Conservation (phyloP, 2,113 vertebrate species). For the Podarcis cretensis region DNA sequence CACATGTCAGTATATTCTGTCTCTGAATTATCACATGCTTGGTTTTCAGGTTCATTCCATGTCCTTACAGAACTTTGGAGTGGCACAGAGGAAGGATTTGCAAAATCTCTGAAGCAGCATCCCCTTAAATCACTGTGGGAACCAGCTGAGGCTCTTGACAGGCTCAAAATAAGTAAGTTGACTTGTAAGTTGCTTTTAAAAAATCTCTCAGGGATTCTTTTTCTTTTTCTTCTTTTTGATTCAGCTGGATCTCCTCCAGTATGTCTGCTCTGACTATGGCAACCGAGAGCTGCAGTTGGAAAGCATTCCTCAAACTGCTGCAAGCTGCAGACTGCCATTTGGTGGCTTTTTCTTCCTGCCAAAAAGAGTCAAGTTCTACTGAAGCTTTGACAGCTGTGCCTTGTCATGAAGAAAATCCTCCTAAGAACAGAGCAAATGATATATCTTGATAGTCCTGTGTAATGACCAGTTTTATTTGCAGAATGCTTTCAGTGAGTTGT, state of each 20-base stretch:
- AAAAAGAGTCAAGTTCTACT: slow-evolving; percentile 52
- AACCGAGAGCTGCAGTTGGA: slow-evolving; percentile 57
- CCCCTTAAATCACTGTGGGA: slow-evolving; percentile 42
- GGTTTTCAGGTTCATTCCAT: slow-evolving; percentile 20
- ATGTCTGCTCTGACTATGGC: slow-evolving; percentile 53
- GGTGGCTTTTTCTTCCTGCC: slow-evolving; percentile 42
- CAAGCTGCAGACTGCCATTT: slow-evolving; percentile 48
- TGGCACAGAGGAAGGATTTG: slow-evolving; percentile 27
- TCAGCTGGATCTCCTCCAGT: slow-evolving; percentile 48
- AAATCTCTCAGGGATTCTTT: neutral
- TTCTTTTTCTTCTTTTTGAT: slow-evolving; percentile 27
- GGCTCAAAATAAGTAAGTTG: slow-evolving; percentile 37
- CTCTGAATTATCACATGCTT: slow-evolving; percentile 15
- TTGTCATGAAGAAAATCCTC: slow-evolving; percentile 60
- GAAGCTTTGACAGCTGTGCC: slow-evolving; percentile 58
- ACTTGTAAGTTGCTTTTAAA: neutral
- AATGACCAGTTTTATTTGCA: slow-evolving; percentile 40
- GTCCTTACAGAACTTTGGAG: slow-evolving; percentile 42
- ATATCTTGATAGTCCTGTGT: slow-evolving; percentile 38
- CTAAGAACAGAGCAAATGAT: slow-evolving; percentile 46
- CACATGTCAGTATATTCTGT: slow-evolving; percentile 17
- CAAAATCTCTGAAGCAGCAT: slow-evolving; percentile 34
- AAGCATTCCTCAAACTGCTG: slow-evolving; percentile 62
- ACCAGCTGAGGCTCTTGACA: slow-evolving; percentile 37
- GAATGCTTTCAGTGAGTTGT: slow-evolving; percentile 8